phyloP scores from a whole-genome alignment of 2,113 vertebrate genomes.

The Scytalopus superciliaris region DNA sequence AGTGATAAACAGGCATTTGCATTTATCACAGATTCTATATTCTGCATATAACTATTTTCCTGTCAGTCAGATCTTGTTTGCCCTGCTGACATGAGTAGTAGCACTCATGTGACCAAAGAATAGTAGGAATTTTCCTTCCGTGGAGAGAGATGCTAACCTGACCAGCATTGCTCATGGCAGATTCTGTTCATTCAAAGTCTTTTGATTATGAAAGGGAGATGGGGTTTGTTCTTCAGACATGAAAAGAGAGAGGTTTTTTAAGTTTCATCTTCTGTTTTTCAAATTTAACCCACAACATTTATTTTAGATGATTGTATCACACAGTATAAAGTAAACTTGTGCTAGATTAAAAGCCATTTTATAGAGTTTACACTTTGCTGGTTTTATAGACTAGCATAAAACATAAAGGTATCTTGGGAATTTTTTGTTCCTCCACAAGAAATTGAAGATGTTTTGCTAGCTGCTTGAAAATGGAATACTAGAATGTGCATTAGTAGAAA shows the following conservation, averaged over 20 bases:
- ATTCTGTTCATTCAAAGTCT: not conserved
- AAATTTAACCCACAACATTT: not conserved
- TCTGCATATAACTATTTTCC: not conserved
- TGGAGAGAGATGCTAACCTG: not conserved
- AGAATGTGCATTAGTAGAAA: not conserved
- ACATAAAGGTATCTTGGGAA: slow-evolving; percentile 35
- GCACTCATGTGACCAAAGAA: not conserved
- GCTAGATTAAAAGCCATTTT: slow-evolving; percentile 54
- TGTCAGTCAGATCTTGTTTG: not conserved
- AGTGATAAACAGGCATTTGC: not conserved
- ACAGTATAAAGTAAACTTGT: slow-evolving; percentile 19
- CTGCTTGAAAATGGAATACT: not conserved
- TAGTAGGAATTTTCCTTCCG: not conserved
- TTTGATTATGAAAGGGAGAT: not conserved
- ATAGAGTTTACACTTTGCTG: slow-evolving; percentile 55
- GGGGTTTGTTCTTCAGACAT: not conserved
- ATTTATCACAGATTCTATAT: not conserved
- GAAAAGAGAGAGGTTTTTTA: not conserved
- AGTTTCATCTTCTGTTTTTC: not conserved
- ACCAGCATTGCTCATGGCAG: not conserved
- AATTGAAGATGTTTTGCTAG: slow-evolving; percentile 46
- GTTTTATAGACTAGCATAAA: slow-evolving; percentile 56
- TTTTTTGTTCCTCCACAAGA: slow-evolving; percentile 43
- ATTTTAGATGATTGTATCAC: not conserved
- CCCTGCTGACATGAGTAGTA: not conserved